These are phyloP conservation scores for Pegea sp. DNA, from an alignment of 23 tunicate genomes.

Conservation along the genomic window DNA sequence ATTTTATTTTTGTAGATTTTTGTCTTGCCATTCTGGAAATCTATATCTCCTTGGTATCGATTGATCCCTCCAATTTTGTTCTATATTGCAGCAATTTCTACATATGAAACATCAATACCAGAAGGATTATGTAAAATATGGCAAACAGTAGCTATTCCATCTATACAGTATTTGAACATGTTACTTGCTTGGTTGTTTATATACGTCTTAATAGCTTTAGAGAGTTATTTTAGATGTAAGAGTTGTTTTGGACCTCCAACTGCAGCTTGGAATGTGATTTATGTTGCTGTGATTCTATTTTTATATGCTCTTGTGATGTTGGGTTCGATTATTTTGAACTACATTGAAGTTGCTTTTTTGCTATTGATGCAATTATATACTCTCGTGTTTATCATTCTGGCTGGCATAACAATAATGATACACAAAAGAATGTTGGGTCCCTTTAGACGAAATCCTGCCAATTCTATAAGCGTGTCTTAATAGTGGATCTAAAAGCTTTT, in stretches of 20 bases:
- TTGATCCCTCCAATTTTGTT: neutral
- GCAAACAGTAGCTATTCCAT: constrained; percentile 74
- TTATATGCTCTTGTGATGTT: neutral
- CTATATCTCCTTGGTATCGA: constrained; percentile 5
- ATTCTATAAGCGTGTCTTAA: too few species aligned
- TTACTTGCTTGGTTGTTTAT: constrained; percentile 55
- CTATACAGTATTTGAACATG: constrained; percentile 43
- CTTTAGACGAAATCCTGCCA: too few species aligned
- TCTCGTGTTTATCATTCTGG: neutral
- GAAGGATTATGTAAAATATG: constrained; percentile 18
- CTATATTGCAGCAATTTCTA: neutral
- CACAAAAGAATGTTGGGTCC: neutral
- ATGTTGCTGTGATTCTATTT: neutral
- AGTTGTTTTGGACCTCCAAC: neutral
- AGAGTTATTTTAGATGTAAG: neutral
- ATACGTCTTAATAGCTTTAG: constrained; percentile 18
- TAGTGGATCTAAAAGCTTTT: too few species aligned
- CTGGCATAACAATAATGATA: neutral
- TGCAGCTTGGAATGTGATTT: neutral
- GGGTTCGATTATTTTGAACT: neutral
- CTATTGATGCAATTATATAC: neutral
- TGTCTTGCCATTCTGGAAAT: constrained; percentile 3
- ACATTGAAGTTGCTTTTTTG: neutral
- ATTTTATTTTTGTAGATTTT: too few species aligned
- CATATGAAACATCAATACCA: neutral